Evolutionary conservation across 2,888 invertebrate species (phyloP).

Genomic region (Sinelater perroti): DNA sequence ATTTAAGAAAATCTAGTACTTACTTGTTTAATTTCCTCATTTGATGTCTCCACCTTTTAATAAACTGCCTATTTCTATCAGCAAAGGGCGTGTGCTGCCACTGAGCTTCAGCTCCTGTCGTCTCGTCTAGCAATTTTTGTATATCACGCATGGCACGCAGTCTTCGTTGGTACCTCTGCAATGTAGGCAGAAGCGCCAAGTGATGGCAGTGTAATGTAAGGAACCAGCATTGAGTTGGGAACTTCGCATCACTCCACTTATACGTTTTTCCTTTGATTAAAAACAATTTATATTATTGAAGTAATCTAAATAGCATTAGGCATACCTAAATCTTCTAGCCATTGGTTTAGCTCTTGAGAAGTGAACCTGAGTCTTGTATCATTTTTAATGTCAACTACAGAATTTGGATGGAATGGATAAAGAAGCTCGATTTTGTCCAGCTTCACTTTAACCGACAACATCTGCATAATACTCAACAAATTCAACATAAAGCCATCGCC

Average conservation of each 20-base stretch:
- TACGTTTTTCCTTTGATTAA: slow-evolving; percentile 63
- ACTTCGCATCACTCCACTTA: slow-evolving; percentile 83
- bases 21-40: slow-evolving; percentile 78
- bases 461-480: slow-evolving; percentile 88
- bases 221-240: slow-evolving; percentile 98
- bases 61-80: slow-evolving; percentile 80
- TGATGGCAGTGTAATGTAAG: slow-evolving; percentile 94
- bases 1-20: no score
- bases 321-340: slow-evolving; percentile 74
- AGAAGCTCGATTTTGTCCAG: slow-evolving; percentile 87
- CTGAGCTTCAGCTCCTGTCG: slow-evolving; percentile 80
- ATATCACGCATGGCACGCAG: slow-evolving; percentile 82
- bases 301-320: background rate
- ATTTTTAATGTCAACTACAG: slow-evolving; percentile 76
- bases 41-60: slow-evolving; percentile 89
- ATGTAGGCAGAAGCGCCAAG: slow-evolving; percentile 86
- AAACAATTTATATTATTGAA: background rate
- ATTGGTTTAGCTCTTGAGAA: slow-evolving; percentile 81
- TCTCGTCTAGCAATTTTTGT: slow-evolving; percentile 86
- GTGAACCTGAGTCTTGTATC: slow-evolving; percentile 86
- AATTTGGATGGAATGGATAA: slow-evolving; percentile 87
- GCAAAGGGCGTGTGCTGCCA: slow-evolving; percentile 83
- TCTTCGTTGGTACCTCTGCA: slow-evolving; percentile 83
- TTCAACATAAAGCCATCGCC: slow-evolving; percentile 97
- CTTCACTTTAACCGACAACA: slow-evolving; percentile 88